A percentile compares a stretch with the other conserved stretches of the same genome.
phyloP scores from a whole-genome alignment of 2,113 vertebrate genomes.

The Patagioenas fasciata region DNA sequence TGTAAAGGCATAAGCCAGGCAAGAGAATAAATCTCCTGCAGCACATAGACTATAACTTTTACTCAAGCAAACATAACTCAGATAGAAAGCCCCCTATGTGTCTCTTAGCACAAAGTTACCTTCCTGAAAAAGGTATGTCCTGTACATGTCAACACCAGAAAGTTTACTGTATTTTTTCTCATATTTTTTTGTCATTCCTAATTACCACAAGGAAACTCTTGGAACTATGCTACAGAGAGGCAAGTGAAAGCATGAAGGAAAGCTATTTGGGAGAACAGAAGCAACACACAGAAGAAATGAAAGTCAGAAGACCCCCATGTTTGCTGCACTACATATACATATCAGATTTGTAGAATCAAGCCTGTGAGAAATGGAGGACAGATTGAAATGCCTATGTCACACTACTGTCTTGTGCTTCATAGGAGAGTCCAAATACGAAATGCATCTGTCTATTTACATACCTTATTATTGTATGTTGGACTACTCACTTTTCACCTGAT shows the following conservation, averaged over 20 bases:
- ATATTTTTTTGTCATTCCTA: too few species aligned
- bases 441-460: neutral
- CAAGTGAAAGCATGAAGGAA: too few species aligned
- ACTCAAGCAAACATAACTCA: neutral
- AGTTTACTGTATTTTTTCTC: too few species aligned
- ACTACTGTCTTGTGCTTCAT: neutral
- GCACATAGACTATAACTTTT: neutral
- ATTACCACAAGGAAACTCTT: too few species aligned
- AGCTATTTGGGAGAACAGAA: too few species aligned
- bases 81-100: accelerated
- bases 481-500: neutral
- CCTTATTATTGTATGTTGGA: neutral
- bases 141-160: too few species aligned
- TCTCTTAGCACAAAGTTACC: neutral
- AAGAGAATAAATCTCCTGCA: neutral
- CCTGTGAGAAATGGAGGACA: neutral
- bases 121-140: neutral
- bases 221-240: too few species aligned
- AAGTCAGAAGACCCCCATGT: too few species aligned
- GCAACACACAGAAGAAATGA: too few species aligned
- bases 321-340: too few species aligned
- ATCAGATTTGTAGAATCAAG: neutral
- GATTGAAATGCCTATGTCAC: neutral
- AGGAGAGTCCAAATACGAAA: neutral
- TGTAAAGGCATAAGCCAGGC: neutral